phyloP scores from a whole-genome alignment of 2,797 vertebrate species.

The Poeciliopsis turneri region DNA sequence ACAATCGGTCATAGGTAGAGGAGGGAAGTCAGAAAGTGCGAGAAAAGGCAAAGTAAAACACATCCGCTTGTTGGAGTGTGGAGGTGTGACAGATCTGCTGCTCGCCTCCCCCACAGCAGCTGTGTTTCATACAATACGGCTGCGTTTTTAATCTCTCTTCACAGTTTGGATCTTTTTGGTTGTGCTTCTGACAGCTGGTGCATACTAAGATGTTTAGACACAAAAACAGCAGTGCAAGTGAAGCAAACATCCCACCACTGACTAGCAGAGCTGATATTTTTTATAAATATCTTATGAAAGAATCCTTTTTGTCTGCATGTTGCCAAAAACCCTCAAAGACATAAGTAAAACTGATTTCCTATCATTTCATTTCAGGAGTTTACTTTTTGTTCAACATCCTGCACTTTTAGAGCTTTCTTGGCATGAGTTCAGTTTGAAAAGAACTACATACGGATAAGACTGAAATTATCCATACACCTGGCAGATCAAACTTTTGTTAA shows the following conservation, averaged over 20 bases:
- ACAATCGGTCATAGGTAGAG: background rate
- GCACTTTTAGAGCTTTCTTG: background rate
- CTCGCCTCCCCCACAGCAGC: slow-evolving; percentile 63
- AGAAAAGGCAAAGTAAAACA: slow-evolving; percentile 33
- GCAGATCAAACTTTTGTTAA: background rate
- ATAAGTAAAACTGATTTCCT: background rate
- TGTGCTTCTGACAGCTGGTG: slow-evolving; percentile 1
- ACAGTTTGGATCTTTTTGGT: slow-evolving; percentile 12
- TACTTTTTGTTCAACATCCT: background rate
- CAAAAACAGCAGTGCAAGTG: background rate
- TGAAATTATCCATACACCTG: background rate
- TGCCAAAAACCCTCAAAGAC: background rate
- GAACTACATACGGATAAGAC: background rate
- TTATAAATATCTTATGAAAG: background rate
- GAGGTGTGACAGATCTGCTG: slow-evolving; percentile 45
- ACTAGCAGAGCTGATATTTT: background rate
- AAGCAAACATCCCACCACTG: background rate
- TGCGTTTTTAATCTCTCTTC: background rate
- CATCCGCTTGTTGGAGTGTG: slow-evolving; percentile 61
- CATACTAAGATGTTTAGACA: background rate
- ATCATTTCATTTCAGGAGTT: background rate
- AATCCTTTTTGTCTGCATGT: background rate
- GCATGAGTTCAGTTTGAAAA: background rate
- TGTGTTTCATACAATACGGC: slow-evolving; percentile 21
- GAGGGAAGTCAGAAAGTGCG: slow-evolving; percentile 37